phyloP scores from a whole-genome alignment of 2,797 vertebrate genomes.

The Sternotherus odoratus region DNA sequence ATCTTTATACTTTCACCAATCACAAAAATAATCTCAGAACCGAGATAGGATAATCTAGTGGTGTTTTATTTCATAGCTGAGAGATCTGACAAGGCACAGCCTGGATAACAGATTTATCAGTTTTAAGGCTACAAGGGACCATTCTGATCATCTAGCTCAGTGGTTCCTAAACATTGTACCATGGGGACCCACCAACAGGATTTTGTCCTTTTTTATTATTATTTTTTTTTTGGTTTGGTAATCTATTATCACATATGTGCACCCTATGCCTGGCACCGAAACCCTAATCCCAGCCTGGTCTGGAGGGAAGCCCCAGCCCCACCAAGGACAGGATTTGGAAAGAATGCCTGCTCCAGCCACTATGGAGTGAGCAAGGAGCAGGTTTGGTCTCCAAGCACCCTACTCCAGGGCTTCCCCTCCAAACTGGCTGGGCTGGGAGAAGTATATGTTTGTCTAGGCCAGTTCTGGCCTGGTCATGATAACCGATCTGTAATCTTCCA shows the following conservation, averaged over 20 bases:
- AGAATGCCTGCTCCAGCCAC: too few relatives aligned
- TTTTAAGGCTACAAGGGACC: background rate
- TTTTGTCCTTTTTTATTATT: too few relatives aligned
- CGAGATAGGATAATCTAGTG: background rate
- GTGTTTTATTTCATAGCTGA: background rate
- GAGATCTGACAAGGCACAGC: background rate
- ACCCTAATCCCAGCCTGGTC: too few relatives aligned
- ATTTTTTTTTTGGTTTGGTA: too few relatives aligned
- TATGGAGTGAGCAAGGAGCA: too few relatives aligned
- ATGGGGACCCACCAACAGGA: too few relatives aligned
- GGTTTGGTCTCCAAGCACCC: background rate
- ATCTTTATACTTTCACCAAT: background rate
- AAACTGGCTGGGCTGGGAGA: background rate
- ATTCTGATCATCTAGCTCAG: background rate
- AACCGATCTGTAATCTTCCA: too few relatives aligned
- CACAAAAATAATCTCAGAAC: background rate
- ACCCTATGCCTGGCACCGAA: too few relatives aligned
- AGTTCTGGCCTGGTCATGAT: background rate
- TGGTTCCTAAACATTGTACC: background rate
- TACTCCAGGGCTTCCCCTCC: background rate
- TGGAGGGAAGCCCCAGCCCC: too few relatives aligned
- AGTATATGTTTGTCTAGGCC: background rate
- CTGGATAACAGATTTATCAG: background rate
- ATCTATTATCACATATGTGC: too few relatives aligned
- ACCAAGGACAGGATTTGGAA: too few relatives aligned